Conservation (phyloP, 64 coral and sea anemone genomes). For the Hydrozoanthus tunicans region DNA sequence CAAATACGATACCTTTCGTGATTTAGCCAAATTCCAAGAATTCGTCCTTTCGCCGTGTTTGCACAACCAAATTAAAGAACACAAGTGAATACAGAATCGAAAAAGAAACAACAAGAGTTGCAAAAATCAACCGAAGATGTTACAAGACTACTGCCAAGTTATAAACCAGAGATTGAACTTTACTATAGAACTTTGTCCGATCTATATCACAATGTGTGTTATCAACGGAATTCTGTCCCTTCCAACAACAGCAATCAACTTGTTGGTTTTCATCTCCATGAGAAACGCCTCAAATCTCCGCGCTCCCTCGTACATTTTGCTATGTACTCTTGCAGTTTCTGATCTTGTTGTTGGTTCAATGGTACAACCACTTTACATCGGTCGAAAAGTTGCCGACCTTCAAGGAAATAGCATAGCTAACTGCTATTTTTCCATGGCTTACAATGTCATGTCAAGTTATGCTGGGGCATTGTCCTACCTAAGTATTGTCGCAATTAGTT, state of each 20-base stretch:
- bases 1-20: too few relatives aligned
- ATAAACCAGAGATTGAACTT: slow-evolving; percentile 3
- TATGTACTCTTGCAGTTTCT: slow-evolving; percentile 22
- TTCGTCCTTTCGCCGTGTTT: neutral
- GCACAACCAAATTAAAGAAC: neutral
- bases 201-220: slow-evolving; percentile 33
- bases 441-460: slow-evolving; percentile 39
- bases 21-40: neutral
- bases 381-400: slow-evolving; percentile 33
- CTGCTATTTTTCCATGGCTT: slow-evolving; percentile 34
- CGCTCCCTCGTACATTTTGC: slow-evolving; percentile 39
- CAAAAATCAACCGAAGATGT: neutral
- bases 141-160: neutral
- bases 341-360: slow-evolving; percentile 6
- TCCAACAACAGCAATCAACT: neutral
- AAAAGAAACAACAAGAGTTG: too few relatives aligned
- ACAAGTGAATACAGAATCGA: neutral
- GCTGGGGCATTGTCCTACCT: neutral
- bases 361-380: slow-evolving; percentile 35
- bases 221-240: slow-evolving; percentile 15
- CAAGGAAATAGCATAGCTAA: neutral
- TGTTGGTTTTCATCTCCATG: slow-evolving; percentile 33
- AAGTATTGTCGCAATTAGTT: slow-evolving; percentile 17
- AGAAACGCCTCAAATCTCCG: slow-evolving; percentile 20
- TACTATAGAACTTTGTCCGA: neutral